Evolutionary conservation across 2,113 vertebrate species (phyloP), one percentile per base, ranked within the genome.

Genomic region (Theristicus caerulescens): DNA sequence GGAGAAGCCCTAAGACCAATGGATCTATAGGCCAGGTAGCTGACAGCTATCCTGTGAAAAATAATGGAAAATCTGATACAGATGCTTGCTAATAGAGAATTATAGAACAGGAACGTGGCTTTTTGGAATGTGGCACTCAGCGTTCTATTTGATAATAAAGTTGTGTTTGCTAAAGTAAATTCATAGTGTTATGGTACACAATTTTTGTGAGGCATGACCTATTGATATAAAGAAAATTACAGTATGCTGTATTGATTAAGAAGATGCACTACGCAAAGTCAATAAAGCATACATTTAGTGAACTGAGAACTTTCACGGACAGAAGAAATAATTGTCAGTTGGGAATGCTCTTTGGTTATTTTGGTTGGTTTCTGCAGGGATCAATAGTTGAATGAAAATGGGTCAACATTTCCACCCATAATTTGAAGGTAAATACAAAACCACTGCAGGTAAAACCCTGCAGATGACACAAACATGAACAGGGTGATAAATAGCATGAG

Each of bases 171-270:
- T 59, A n/a, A 21, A 74, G 40, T 44, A 54, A 72, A 89, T 73
- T 59, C 38, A 29, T 27, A 78, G 32, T 0, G 0, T 61, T 61
- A 31, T 10, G 29, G 32, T 77, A 57, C 6, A 55, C 6, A 40
- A 27, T 31, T 85, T 86, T 81, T 88, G 38, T 84, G 44, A 87
- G 49, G 17, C 36, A 47, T 38, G 34, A 36, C 20, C 16, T 77
- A 24, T 16, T 32, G 69, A 61, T 82, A 65, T 16, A 52, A 89
- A 73, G 51, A 81, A 58, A 91, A 86, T 69, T n/a, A 32, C 16
- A 15, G 11, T 67, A 57, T 64, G 7, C 18, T 69, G 11, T 40
- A 32, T n/a, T 86, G 52, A 49, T 81, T 73, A 69, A 86, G 54
- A 87, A 66, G 55, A 61, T 70, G 29, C 27, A 38, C 46, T 42